A percentile compares a stretch with the other conserved stretches of the same genome.
Evolutionary conservation across 2,113 vertebrate genomes (phyloP).

Genomic region (Prinia subflava): DNA sequence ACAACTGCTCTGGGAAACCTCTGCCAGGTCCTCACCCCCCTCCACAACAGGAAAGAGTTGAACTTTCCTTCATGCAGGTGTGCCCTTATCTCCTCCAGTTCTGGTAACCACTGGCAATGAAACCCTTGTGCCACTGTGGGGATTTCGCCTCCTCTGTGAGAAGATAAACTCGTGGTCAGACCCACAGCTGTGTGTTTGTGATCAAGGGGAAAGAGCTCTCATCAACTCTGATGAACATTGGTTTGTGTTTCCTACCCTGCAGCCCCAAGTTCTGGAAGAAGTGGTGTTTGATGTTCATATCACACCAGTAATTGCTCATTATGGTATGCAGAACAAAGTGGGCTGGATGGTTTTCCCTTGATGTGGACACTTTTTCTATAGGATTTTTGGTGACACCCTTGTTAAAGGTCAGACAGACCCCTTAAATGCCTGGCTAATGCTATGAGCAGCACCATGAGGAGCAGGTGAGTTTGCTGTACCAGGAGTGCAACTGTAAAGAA

Average conservation of each 20-base stretch:
- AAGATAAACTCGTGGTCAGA: neutral
- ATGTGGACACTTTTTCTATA: neutral
- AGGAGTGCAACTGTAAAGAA: conserved; percentile 49
- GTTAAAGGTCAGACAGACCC: neutral
- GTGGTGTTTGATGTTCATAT: neutral
- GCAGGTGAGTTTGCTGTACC: conserved; percentile 23
- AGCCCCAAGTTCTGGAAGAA: neutral
- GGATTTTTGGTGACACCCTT: neutral
- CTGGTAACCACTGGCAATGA: neutral
- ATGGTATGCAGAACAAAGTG: neutral
- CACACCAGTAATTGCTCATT: neutral
- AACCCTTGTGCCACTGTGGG: neutral
- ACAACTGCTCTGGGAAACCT: neutral
- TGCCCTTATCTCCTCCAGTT: neutral
- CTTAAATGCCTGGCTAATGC: neutral
- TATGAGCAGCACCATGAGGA: neutral
- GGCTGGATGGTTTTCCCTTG: neutral
- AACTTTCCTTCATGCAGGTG: neutral
- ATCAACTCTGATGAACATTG: accelerated
- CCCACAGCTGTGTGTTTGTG: neutral
- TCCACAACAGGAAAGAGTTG: neutral
- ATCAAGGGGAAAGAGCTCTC: neutral
- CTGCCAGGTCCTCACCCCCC: neutral
- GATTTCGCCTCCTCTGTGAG: neutral
- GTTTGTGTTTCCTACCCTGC: neutral